Conservation (phyloP, 1,140 invertebrate genomes). For the Caenorhabditis tropicalis region DNA sequence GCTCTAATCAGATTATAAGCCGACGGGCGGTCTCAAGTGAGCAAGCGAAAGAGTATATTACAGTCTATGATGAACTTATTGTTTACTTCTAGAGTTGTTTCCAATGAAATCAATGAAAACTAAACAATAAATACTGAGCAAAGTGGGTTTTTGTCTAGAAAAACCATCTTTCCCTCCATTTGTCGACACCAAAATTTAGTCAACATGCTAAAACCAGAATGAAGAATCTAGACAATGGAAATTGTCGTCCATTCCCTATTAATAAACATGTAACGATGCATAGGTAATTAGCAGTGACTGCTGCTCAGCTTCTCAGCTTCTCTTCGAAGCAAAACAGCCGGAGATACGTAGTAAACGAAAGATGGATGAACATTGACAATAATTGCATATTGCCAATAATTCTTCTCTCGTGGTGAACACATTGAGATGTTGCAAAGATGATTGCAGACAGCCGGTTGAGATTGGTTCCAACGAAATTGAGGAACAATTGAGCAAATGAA, state of each 20-base stretch:
- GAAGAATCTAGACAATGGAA: neutral
- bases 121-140: no score
- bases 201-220: neutral
- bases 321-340: neutral
- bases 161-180: neutral
- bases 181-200: neutral
- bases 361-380: conserved; percentile 43
- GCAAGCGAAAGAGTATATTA: conserved; percentile 19
- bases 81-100: no score
- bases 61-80: neutral
- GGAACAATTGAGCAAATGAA: neutral
- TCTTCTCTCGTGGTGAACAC: neutral
- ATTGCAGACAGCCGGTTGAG: neutral
- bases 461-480: neutral
- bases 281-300: conserved; percentile 44
- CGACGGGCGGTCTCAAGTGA: neutral
- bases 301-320: conserved; percentile 7
- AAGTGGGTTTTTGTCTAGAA: no score
- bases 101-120: no score
- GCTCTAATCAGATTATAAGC: conserved; percentile 26
- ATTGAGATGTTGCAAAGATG: conserved; percentile 20
- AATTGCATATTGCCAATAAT: conserved; percentile 33
- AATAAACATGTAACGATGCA: conserved; percentile 45
- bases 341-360: conserved; percentile 31
- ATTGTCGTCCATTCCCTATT: neutral